phyloP scores from a whole-genome alignment of 2,113 vertebrate genomes.

The Brachyhypopomus occidentalis region DNA sequence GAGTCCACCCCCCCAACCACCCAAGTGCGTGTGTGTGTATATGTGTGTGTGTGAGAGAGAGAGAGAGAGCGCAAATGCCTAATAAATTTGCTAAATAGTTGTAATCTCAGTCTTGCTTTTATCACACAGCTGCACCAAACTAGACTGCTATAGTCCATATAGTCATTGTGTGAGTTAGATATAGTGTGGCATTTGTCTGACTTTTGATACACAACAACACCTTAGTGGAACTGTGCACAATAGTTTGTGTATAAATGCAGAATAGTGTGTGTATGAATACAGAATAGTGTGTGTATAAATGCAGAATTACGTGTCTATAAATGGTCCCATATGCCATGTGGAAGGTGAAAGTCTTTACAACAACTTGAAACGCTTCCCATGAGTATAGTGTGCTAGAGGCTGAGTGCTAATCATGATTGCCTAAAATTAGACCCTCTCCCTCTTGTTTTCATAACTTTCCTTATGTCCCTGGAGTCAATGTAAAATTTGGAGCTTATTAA shows the following conservation, averaged over 20 bases:
- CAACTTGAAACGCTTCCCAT: constrained; percentile 36
- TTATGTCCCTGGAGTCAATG: constrained; percentile 35
- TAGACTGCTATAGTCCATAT: background rate
- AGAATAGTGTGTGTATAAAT: background rate
- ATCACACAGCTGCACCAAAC: background rate
- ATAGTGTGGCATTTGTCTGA: constrained; percentile 7
- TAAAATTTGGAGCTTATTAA: constrained; percentile 56
- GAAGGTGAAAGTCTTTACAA: constrained; percentile 34
- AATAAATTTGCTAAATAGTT: constrained; percentile 28
- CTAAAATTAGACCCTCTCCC: constrained; percentile 42
- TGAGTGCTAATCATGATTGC: constrained; percentile 40
- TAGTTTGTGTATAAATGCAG: background rate
- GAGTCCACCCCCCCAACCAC: background rate
- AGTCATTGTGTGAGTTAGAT: background rate
- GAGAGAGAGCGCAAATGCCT: background rate
- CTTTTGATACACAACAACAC: constrained; percentile 11
- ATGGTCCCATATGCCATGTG: constrained; percentile 46
- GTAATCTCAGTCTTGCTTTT: constrained; percentile 22
- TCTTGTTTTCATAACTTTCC: constrained; percentile 37
- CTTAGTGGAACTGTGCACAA: constrained; percentile 18
- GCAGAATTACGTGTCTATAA: constrained; percentile 26
- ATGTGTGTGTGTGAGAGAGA: constrained; percentile 36
- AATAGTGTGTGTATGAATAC: constrained; percentile 31
- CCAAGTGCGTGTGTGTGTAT: constrained; percentile 28
- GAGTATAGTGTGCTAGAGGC: constrained; percentile 11